These are phyloP conservation scores for Peromyscus californicus DNA, from an alignment of 2,113 vertebrate species.

Conservation along the genomic window DNA sequence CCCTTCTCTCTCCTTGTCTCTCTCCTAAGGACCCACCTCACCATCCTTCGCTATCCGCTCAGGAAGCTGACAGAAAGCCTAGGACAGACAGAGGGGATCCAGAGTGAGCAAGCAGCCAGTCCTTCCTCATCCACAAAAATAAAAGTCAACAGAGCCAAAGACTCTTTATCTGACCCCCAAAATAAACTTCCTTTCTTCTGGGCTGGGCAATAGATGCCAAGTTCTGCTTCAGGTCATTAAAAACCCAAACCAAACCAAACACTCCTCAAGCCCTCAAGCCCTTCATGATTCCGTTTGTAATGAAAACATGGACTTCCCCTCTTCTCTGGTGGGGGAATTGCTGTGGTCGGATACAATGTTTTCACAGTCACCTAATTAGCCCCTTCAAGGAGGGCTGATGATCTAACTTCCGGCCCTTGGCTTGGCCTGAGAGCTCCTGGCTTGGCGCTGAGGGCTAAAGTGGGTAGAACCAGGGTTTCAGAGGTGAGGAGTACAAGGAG, in stretches of 20 bases:
- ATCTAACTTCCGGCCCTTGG: slow-evolving; percentile 84
- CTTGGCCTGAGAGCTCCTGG: slow-evolving; percentile 31
- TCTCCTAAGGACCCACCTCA: too few relatives aligned
- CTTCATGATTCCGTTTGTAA: slow-evolving; percentile 84
- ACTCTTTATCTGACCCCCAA: slow-evolving; percentile 75
- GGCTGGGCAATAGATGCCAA: slow-evolving; percentile 70
- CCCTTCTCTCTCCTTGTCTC: too few relatives aligned
- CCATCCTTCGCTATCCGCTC: not conserved
- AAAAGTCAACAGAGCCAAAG: slow-evolving; percentile 69
- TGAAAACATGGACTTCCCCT: slow-evolving; percentile 81
- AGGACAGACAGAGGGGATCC: not conserved
- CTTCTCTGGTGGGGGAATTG: slow-evolving; percentile 76
- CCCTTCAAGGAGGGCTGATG: slow-evolving; percentile 90
- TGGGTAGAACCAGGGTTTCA: not conserved
- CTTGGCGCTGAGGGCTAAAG: not conserved
- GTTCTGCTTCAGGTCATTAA: slow-evolving; percentile 74
- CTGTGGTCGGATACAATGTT: slow-evolving; percentile 83
- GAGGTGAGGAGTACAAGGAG: not conserved
- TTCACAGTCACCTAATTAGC: slow-evolving; percentile 91
- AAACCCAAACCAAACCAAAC: slow-evolving; percentile 80
- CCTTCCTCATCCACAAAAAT: slow-evolving; percentile 58
- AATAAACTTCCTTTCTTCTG: slow-evolving; percentile 79
- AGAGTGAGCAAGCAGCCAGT: not conserved
- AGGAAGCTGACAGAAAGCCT: not conserved
- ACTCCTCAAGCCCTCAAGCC: slow-evolving; percentile 79